Evolutionary conservation across 2,888 invertebrate species (phyloP).

Genomic region (Teleiodes luculella): DNA sequence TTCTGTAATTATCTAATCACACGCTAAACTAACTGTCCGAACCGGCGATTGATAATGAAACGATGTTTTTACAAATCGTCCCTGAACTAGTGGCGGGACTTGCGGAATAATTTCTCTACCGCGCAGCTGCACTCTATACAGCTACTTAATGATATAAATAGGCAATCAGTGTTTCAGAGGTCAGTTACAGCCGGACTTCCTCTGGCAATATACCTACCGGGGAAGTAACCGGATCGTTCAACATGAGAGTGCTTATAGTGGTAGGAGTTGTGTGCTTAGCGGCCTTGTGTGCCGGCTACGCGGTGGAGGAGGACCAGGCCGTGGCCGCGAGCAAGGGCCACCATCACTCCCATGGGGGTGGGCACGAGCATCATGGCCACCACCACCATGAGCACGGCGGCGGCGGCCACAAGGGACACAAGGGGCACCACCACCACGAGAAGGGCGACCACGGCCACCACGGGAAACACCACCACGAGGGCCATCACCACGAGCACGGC

Average conservation of each 20-base stretch:
- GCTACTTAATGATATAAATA: slow-evolving; percentile 65
- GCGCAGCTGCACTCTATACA: slow-evolving; percentile 37
- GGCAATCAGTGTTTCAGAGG: slow-evolving; percentile 53
- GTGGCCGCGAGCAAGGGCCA: slow-evolving; percentile 73
- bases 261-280: slow-evolving; percentile 57
- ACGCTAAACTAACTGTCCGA: not conserved
- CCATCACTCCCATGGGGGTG: slow-evolving; percentile 80
- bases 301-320: slow-evolving; percentile 54
- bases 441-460: slow-evolving; percentile 87
- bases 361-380: slow-evolving; percentile 81
- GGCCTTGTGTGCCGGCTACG: slow-evolving; percentile 52
- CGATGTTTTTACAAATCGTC: slow-evolving; percentile 49
- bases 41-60: slow-evolving; percentile 7
- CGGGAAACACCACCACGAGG: slow-evolving; percentile 86
- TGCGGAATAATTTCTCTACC: slow-evolving; percentile 72
- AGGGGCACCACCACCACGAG: slow-evolving; percentile 86
- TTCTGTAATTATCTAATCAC: too few species aligned
- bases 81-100: slow-evolving; percentile 64
- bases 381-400: slow-evolving; percentile 85
- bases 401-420: slow-evolving; percentile 87
- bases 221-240: slow-evolving; percentile 24
- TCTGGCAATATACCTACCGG: slow-evolving; percentile 36
- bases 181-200: slow-evolving; percentile 68
- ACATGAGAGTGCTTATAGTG: slow-evolving; percentile 59
- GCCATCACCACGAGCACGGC: slow-evolving; percentile 85